A percentile compares a stretch with the other conserved stretches of the same genome.
Conservation (phyloP, 2,888 invertebrate genomes). For the Deroplatys truncata region DNA sequence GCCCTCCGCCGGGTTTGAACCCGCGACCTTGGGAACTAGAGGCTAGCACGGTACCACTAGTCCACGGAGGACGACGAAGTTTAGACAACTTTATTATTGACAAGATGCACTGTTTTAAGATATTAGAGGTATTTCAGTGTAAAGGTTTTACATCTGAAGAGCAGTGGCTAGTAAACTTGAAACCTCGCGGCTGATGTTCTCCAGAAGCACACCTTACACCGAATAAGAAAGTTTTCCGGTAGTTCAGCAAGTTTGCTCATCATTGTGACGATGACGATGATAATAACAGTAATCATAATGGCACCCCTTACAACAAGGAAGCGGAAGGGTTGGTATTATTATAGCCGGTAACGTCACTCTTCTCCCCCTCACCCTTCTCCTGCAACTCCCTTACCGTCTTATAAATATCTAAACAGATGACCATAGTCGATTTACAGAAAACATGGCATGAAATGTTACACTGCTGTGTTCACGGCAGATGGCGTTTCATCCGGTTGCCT, state of each 20-base stretch:
- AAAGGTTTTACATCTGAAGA: too few relatives aligned
- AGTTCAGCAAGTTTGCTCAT: background rate
- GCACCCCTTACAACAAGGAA: background rate
- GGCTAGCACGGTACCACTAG: too few relatives aligned
- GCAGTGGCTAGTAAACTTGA: background rate
- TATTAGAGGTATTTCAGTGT: too few relatives aligned
- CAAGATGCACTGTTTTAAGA: too few relatives aligned
- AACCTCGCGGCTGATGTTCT: background rate
- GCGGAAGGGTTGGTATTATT: background rate
- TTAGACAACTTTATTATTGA: too few relatives aligned
- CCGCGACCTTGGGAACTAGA: too few relatives aligned
- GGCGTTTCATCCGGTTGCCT: too few relatives aligned
- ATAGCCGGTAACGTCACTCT: too few relatives aligned
- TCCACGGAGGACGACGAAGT: too few relatives aligned
- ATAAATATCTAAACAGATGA: conserved; percentile 20
- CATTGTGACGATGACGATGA: background rate
- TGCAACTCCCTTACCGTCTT: background rate
- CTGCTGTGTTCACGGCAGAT: background rate
- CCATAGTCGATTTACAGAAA: conserved; percentile 19
- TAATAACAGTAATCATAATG: background rate
- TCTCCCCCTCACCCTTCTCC: background rate
- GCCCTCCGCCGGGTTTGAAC: too few relatives aligned
- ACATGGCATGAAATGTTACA: background rate
- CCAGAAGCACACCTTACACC: background rate
- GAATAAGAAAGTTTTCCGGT: background rate